Evolutionary conservation across 2,797 vertebrate genomes (phyloP).

Genomic region (Carcharodon carcharias): DNA sequence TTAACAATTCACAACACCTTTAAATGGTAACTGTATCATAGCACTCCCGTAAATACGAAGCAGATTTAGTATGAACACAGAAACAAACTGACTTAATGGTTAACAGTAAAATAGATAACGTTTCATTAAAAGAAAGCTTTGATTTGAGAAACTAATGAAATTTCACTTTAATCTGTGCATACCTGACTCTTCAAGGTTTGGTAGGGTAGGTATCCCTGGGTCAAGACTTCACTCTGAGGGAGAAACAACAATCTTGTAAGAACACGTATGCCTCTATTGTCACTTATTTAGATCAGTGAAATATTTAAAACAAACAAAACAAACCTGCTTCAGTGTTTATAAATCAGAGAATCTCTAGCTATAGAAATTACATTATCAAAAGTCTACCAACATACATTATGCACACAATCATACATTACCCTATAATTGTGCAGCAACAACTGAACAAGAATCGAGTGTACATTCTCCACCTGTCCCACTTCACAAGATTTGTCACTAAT

Average conservation of each 20-base stretch:
- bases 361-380: neutral
- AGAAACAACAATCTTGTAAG: neutral
- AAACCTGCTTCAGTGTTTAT: neutral
- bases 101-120: neutral
- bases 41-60: neutral
- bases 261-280: neutral
- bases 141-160: neutral
- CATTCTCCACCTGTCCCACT: neutral
- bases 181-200: conserved; percentile 9
- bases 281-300: neutral
- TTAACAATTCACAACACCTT: neutral
- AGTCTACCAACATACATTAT: neutral
- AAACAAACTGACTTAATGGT: neutral
- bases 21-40: neutral
- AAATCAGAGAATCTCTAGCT: neutral
- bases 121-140: neutral
- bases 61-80: neutral
- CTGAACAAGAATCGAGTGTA: neutral
- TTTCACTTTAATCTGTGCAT: neutral
- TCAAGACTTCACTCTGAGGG: neutral
- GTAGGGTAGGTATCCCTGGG: neutral
- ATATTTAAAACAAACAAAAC: neutral
- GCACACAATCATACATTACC: neutral
- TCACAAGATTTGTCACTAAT: neutral
- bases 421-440: neutral